Base-by-base conservation (phyloP, 2,113 vertebrate species). In the Candoia aspera region DNA sequence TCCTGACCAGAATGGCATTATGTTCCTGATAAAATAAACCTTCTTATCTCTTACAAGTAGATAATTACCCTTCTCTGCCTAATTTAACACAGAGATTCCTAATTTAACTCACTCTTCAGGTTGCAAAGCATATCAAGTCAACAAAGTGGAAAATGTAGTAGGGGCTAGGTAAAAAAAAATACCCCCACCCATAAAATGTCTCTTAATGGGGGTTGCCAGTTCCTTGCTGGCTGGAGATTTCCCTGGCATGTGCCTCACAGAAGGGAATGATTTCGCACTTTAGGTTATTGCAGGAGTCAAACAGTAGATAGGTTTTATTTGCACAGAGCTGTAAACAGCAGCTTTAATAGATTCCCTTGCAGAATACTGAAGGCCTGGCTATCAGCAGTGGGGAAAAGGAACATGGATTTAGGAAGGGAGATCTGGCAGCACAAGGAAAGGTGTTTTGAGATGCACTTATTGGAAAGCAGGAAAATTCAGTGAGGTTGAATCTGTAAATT, bases 41-140 rank as follows among this genome's bases (percentile, higher is more conserved):
- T 19, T 59, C 90, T 93, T 87, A 83, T 95, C 94, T 94, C 60
- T 92, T 88, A 26, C 94, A 87, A 96, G 96, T 8, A 95, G 95
- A 95, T 96, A 96, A 97, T 97, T 97, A 95, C 93, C 95, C 91
- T 95, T 86, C 96, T 96, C 93, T 93, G 95, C 92, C 95, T 97
- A 97, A 97, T 96, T 97, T 96, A 95, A 83, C 95, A 88, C 79
- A 1, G 17, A 2, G 89, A 92, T 95, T 92, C 93, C 95, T 96
- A 95, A 19, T 42, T 42, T 42, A 42, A 42, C 42, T 42, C 64
- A 94, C 46, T 95, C 95, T 96, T 94, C 92, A 17, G 0, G 89
- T 95, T 96, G 96, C 95, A 96, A 96, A 94, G 92, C 0, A 0
- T 6, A 59, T 87, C 0, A 23, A 94, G 95, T 79, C 93, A 93